Conservation (phyloP, 1,140 invertebrate species). For the Drosophila bocki region DNA sequence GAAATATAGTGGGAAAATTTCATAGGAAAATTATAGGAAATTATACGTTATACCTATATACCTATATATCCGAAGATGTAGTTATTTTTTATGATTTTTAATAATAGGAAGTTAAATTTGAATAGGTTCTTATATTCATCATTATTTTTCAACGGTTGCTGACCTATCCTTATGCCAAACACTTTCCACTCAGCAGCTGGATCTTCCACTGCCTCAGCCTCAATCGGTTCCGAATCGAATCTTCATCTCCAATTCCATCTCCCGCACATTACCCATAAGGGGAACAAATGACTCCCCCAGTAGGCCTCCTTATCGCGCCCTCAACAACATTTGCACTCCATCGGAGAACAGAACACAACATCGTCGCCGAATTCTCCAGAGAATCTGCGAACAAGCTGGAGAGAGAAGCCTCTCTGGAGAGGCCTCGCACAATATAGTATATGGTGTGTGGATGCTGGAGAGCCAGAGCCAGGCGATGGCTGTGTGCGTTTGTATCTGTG, state of each 20-base stretch:
- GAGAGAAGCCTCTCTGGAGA: slow-evolving; percentile 21
- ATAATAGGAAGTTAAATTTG: background rate
- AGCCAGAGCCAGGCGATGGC: slow-evolving; percentile 15
- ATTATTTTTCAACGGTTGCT: background rate
- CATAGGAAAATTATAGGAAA: too few relatives aligned
- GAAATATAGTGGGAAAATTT: background rate
- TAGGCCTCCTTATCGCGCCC: slow-evolving; percentile 46
- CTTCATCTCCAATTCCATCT: slow-evolving; percentile 2
- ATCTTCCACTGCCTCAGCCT: background rate
- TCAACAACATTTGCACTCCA: slow-evolving; percentile 51
- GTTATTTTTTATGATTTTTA: too few relatives aligned
- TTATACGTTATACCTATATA: too few relatives aligned
- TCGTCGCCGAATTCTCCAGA: slow-evolving; percentile 62
- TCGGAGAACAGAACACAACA: slow-evolving; percentile 33
- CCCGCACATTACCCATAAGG: slow-evolving; percentile 31
- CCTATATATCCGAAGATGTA: too few relatives aligned
- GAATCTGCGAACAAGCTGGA: slow-evolving; percentile 48
- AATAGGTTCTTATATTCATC: background rate
- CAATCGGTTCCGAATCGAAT: slow-evolving; percentile 13
- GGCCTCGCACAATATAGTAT: slow-evolving; percentile 58
- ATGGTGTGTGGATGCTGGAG: slow-evolving; percentile 56
- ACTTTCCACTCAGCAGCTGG: background rate
- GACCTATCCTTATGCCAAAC: background rate
- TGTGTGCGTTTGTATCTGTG: slow-evolving; percentile 35
- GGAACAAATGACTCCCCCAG: slow-evolving; percentile 50